Percentiles rank a stretch among this genome's conserved stretches.
Evolutionary conservation across 2,113 vertebrate species (phyloP).

Genomic region (Myrmecobius fasciatus): DNA sequence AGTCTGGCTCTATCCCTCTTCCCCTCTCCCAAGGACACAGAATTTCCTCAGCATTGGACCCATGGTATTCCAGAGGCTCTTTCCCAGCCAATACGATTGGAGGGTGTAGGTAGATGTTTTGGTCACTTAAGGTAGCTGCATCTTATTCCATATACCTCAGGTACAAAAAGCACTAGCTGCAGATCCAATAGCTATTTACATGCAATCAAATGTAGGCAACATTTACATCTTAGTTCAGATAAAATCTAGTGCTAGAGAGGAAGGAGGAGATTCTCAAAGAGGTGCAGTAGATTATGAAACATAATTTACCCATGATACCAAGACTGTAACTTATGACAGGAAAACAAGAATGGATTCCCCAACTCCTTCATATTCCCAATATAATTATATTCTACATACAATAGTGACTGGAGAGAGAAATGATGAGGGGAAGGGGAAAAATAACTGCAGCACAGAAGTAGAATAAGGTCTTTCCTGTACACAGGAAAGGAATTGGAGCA

Average conservation of each 20-base stretch:
- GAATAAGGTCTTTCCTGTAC: constrained; percentile 53
- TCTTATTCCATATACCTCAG: not conserved
- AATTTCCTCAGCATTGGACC: not conserved
- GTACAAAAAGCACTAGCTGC: not conserved
- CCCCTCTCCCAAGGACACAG: not conserved
- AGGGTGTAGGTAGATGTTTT: not conserved
- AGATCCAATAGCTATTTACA: not conserved
- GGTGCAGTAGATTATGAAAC: not conserved
- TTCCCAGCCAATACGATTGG: not conserved
- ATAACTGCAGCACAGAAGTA: constrained; percentile 63
- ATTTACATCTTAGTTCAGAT: not conserved
- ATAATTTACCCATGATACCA: constrained; percentile 47
- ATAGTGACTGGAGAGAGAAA: constrained; percentile 52
- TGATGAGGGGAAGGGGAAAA: constrained; percentile 51
- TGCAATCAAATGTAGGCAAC: not conserved
- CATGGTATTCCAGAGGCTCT: not conserved
- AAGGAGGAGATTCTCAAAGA: not conserved
- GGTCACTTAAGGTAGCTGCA: not conserved
- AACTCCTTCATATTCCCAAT: constrained; percentile 15
- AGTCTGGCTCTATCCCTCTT: not conserved
- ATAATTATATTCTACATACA: constrained; percentile 60
- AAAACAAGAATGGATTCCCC: constrained; percentile 59
- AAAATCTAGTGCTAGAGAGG: not conserved
- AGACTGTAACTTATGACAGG: constrained; percentile 55
- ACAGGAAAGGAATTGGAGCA: constrained; percentile 51